These are phyloP conservation scores for Fregetta grallaria DNA, from an alignment of 2,113 vertebrate genomes.

Conservation along the genomic window DNA sequence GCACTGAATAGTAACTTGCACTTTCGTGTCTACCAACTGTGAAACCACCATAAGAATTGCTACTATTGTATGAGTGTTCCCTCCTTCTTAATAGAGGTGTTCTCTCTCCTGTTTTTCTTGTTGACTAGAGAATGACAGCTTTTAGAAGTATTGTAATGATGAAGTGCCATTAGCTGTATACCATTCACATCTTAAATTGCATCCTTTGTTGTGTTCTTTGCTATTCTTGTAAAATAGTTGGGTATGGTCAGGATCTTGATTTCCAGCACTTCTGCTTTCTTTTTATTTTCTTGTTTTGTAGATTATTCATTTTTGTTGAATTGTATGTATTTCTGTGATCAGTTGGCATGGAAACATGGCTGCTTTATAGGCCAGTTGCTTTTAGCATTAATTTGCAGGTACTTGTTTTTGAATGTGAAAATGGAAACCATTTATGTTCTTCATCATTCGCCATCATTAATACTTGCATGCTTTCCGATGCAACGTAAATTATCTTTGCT, in stretches of 20 bases:
- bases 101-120: conserved; percentile 27
- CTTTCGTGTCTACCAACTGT: neutral
- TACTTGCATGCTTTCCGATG: neutral
- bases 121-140: conserved; percentile 23
- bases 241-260: neutral
- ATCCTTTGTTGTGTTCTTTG: conserved; percentile 20
- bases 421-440: conserved; percentile 41
- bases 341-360: conserved; percentile 61
- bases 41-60: neutral
- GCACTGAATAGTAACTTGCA: neutral
- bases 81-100: conserved; percentile 6
- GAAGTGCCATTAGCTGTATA: conserved; percentile 7
- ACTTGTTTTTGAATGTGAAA: conserved; percentile 49
- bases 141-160: neutral
- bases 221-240: conserved; percentile 25
- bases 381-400: conserved; percentile 66
- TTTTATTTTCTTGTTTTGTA: conserved; percentile 25
- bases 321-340: conserved; percentile 39
- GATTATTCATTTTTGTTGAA: conserved; percentile 2
- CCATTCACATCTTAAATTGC: neutral
- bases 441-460: conserved; percentile 33
- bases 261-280: neutral
- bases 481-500: neutral
- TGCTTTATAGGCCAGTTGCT: conserved; percentile 47
- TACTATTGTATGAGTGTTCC: neutral